phyloP scores from a whole-genome alignment of 2,797 vertebrate genomes.

The Sciurus carolinensis region DNA sequence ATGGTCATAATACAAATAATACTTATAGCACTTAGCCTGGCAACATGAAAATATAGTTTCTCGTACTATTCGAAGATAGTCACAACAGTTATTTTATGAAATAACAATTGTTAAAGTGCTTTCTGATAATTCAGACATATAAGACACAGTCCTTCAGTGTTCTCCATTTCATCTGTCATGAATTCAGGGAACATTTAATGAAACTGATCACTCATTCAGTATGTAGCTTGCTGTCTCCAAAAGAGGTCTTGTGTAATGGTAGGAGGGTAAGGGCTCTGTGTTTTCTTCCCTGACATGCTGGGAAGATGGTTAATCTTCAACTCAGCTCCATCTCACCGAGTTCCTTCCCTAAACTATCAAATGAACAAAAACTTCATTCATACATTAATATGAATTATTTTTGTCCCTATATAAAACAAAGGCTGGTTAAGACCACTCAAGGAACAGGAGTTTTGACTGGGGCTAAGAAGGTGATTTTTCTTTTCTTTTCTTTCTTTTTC shows the following conservation, averaged over 20 bases:
- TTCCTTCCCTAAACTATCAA: constrained; percentile 5
- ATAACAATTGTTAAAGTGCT: background rate
- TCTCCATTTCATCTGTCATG: background rate
- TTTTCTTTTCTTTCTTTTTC: too few relatives aligned
- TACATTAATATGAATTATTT: background rate
- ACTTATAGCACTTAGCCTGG: background rate
- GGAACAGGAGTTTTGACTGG: background rate
- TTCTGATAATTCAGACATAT: background rate
- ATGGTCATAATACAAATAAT: background rate
- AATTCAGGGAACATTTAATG: background rate
- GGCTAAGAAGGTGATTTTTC: background rate
- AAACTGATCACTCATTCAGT: background rate
- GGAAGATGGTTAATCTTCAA: background rate
- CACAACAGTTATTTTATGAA: constrained; percentile 15
- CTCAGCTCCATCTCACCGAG: background rate
- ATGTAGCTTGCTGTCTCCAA: background rate
- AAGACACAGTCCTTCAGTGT: background rate
- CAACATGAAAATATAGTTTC: constrained; percentile 25
- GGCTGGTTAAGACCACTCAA: background rate
- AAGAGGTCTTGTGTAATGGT: background rate
- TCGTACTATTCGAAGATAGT: background rate
- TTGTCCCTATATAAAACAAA: background rate
- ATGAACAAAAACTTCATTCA: background rate
- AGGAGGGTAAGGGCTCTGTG: background rate
- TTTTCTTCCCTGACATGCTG: background rate